Base-by-base conservation (phyloP, 1,140 invertebrate genomes). In the Stegodyphus dumicola region DNA sequence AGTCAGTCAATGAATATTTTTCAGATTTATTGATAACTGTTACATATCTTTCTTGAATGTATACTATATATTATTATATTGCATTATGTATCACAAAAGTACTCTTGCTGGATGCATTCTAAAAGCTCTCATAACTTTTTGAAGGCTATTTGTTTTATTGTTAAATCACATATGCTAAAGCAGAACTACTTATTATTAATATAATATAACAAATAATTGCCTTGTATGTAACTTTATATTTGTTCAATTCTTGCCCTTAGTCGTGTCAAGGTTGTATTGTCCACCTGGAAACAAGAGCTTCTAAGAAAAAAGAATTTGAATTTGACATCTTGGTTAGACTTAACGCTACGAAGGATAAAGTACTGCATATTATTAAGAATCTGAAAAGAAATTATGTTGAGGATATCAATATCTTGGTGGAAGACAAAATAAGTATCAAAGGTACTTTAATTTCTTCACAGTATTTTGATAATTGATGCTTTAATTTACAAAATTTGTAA, bases 231-330 rank as follows among this genome's bases (percentile, higher is more conserved):
- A 60, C 33, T 54, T 53, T 2, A 53, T 2, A 18, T 11, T 78
- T 54, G 17, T 2, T 76, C 18, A 5, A 66, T 75, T 76, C 65
- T 69, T 67, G 51, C 10, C 87, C 75, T 84, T 88, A 93, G 92
- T 97, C 96, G 89, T 96, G 95, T 91, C 95, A 96, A 89, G 96
- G 96, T 33, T 92, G 91, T 64, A 94, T 98, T 17, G 93, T 94
- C 64, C 97, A 98, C 90, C 92, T 99, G 60, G 97, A 99, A 90
- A 96, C 96, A 0, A 93, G 97, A 6, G 93, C 94, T 6, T 95
- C 95, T 0, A 93, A 94, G 88, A 88, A 89, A 18, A 91, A 92
- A 13, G 93, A 92, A n/a, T 91, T 93, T 17, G 94, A 95, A 88
- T 95, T 96, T 89, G 97, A 99, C 89, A 93, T 97, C 10, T 92